Percentiles rank a stretch among this genome's conserved stretches.
Conservation (phyloP, 2,113 vertebrate species). For the Craseonycteris thonglongyai region DNA sequence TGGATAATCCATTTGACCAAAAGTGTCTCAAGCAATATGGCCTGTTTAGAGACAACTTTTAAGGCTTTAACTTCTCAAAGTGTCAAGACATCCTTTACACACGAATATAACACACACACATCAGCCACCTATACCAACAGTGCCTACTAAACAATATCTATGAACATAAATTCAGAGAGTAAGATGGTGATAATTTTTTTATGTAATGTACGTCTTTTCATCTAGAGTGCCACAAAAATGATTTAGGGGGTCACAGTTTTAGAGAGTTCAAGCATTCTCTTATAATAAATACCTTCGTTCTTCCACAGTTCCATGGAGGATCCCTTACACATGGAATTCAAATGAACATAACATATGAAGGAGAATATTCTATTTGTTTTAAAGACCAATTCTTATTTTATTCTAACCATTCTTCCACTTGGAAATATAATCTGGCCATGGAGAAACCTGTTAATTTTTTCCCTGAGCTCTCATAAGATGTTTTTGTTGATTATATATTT, state of each 20-base stretch:
- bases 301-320: neutral
- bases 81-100: neutral
- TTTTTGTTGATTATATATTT: neutral
- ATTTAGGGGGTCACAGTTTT: neutral
- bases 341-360: neutral
- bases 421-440: neutral
- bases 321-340: neutral
- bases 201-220: neutral
- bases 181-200: neutral
- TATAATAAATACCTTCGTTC: neutral
- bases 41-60: neutral
- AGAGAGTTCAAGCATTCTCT: neutral
- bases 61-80: neutral
- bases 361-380: neutral
- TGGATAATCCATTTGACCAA: neutral
- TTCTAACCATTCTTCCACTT: neutral
- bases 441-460: neutral
- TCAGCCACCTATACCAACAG: neutral
- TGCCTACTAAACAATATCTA: neutral
- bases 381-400: conserved; percentile 8
- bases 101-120: neutral
- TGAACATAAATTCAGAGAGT: neutral
- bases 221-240: neutral
- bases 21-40: neutral
- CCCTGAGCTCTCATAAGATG: neutral